Conservation (phyloP, 1,140 invertebrate genomes). For the Drosophila nigromelanica region DNA sequence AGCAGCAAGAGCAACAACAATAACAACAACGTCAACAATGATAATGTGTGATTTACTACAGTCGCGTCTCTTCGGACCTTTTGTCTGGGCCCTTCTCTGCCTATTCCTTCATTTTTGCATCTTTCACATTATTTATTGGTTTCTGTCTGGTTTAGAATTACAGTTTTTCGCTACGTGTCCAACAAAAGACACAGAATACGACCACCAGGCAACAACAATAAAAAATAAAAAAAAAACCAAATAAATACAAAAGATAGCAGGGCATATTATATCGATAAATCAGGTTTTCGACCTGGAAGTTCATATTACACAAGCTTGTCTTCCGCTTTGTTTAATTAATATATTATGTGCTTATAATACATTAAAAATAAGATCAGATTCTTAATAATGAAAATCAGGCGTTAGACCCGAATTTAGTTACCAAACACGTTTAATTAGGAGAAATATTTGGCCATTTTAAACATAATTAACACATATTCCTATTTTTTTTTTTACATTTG, state of each 20-base stretch:
- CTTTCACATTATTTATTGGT: constrained; percentile 48
- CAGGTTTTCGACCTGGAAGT: constrained; percentile 1
- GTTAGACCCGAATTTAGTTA: too few species aligned
- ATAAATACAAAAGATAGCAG: constrained; percentile 1
- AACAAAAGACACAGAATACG: constrained; percentile 28
- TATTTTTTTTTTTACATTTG: too few species aligned
- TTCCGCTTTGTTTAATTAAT: neutral
- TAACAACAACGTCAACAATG: neutral
- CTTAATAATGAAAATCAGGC: too few species aligned
- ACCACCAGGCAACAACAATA: constrained; percentile 25
- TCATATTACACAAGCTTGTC: neutral
- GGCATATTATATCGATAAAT: constrained; percentile 19
- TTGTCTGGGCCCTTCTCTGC: constrained; percentile 22
- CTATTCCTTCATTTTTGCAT: constrained; percentile 34
- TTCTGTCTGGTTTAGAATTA: constrained; percentile 48
- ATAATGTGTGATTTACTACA: constrained; percentile 20
- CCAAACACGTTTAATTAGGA: too few species aligned
- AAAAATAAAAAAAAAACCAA: constrained; percentile 1
- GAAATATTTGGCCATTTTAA: too few species aligned
- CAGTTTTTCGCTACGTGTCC: constrained; percentile 44
- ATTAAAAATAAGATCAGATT: neutral
- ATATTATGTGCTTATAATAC: too few species aligned
- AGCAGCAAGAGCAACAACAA: constrained; percentile 9
- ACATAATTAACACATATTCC: too few species aligned
- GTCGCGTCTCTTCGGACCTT: constrained; percentile 18